Percentiles rank a stretch among this genome's conserved stretches.
Evolutionary conservation across 2,113 vertebrate genomes (phyloP).

Genomic region (Melanerpes formicivorus): DNA sequence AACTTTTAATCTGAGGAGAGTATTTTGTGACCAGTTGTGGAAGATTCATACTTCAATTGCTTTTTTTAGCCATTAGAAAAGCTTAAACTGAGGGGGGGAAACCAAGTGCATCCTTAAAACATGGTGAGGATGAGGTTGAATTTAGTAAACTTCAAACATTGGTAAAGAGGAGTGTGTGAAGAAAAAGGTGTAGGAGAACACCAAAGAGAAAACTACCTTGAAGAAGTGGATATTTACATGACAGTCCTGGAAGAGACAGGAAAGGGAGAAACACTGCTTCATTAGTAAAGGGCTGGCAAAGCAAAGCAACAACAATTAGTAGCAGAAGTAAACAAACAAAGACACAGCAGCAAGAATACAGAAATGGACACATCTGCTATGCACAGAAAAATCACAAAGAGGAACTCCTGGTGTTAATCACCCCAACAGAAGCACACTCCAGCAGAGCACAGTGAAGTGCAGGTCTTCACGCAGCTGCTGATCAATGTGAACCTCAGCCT

Average conservation of each 20-base stretch:
- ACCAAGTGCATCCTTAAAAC: slow-evolving; percentile 48
- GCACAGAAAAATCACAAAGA: background rate
- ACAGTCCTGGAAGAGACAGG: slow-evolving; percentile 82
- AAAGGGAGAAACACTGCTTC: slow-evolving; percentile 61
- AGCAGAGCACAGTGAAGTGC: background rate
- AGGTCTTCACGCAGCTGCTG: background rate
- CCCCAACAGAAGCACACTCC: background rate
- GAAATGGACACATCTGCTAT: background rate
- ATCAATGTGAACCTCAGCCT: rapidly evolving
- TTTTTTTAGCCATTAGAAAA: background rate
- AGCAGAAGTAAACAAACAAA: background rate
- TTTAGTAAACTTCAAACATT: background rate
- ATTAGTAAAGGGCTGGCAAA: slow-evolving; percentile 47
- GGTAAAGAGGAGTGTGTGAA: background rate
- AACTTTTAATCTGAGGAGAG: background rate
- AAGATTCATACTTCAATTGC: background rate
- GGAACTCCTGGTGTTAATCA: rapidly evolving
- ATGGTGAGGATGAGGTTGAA: background rate
- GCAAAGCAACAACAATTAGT: background rate
- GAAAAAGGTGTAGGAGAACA: background rate
- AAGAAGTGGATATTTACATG: slow-evolving; percentile 85
- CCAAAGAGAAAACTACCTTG: slow-evolving; percentile 80
- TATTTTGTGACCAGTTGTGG: background rate
- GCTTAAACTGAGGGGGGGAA: background rate
- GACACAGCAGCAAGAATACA: background rate